Evolutionary conservation across 2,113 vertebrate species (phyloP), one percentile per base, ranked within the genome.

Genomic region (Cebus imitator): DNA sequence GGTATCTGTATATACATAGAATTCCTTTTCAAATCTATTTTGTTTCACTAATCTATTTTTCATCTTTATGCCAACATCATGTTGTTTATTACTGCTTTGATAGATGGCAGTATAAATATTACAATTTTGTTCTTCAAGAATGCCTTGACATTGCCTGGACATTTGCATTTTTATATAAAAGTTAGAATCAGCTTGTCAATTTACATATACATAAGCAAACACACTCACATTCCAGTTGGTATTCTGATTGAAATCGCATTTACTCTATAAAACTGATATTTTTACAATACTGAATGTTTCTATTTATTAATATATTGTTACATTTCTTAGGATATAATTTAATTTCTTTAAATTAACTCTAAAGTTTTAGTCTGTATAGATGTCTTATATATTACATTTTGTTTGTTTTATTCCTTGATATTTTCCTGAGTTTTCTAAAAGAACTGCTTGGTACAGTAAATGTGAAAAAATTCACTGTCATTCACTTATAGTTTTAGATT

Each of bases 331-430:
- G 25, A 32, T 70, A 86, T 68, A 75, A 40, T 85, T 92, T 40
- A 76, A n/a, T 76, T 81, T 84, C 40, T 95, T 90, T 23, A 93
- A 96, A 83, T 79, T 40, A 58, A 48, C 0, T 45, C 6, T 73
- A 61, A 25, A 25, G 35, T 17, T 84, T 88, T 91, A 48, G 25
- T 58, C 3, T 84, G 10, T 30, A 25, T 9, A 73, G 8, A 79
- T 86, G 2, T n/a, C 50, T 43, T 76, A 17, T 1, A 45, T 37
- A 68, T 48, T 12, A 66, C 30, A 0, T 70, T 95, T 55, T 64
- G 32, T 81, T 52, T 76, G 14, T 55, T 11, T 40, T 75, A 57
- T 40, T 84, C 13, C 1, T n/a, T 68, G 12, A 48, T 9, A 93
- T 81, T 91, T 79, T 35, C 14, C n/a, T 55, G 30, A 52, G 18